These are phyloP conservation scores for Sarcoramphus papa DNA, from an alignment of 2,797 vertebrate genomes.

Conservation along the genomic window DNA sequence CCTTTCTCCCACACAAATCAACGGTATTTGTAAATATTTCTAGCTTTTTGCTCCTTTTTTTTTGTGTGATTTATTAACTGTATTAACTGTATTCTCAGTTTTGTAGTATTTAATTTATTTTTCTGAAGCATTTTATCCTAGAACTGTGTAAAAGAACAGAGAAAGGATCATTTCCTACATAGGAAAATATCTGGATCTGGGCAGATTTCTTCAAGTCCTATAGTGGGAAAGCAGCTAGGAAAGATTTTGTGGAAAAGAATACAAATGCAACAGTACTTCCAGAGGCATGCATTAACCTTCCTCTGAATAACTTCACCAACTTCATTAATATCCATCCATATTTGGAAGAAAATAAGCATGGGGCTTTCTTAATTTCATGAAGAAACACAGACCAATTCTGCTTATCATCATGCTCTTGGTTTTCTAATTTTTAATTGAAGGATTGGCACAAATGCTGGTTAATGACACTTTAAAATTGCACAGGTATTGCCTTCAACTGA, in stretches of 20 bases:
- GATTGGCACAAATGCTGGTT: neutral
- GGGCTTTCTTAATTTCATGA: neutral
- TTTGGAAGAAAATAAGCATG: neutral
- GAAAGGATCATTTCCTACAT: neutral
- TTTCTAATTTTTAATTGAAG: neutral
- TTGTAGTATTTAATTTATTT: neutral
- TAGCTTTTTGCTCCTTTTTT: neutral
- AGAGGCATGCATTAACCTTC: neutral
- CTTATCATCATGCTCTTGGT: neutral
- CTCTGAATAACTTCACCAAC: neutral
- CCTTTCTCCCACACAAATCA: neutral
- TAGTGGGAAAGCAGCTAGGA: neutral
- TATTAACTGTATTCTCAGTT: neutral
- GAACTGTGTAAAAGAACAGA: neutral
- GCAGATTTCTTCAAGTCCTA: neutral
- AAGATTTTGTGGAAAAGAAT: neutral
- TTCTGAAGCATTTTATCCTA: neutral
- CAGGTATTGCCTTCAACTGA: neutral
- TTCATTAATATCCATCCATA: neutral
- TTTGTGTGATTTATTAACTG: neutral
- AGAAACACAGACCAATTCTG: neutral
- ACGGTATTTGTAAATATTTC: neutral
- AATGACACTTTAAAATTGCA: neutral
- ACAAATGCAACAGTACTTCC: neutral
- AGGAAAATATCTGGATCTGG: neutral